phyloP scores from a whole-genome alignment of 37 sponge, comb jelly and placozoan species.

The Petrosia ficiformis region DNA sequence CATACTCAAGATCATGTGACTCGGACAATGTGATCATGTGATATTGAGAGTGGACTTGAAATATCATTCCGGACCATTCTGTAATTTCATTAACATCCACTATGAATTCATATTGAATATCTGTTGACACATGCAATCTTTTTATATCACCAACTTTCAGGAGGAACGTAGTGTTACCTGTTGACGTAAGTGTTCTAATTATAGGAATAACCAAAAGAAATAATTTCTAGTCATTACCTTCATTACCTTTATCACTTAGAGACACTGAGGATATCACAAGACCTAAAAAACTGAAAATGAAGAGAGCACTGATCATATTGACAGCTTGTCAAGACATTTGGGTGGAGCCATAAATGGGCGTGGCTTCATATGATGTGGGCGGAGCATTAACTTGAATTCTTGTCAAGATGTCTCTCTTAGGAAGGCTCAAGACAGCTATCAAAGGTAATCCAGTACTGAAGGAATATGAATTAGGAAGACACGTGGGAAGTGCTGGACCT shows the following conservation, averaged over 20 bases:
- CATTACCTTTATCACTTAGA: too few species aligned
- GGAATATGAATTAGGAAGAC: conserved; percentile 73
- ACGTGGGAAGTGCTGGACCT: conserved; percentile 82
- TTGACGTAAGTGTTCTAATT: too few species aligned
- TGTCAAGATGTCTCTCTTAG: conserved; percentile 72
- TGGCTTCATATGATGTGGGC: neutral
- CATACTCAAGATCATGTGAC: neutral
- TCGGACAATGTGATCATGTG: neutral
- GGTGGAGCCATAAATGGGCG: neutral
- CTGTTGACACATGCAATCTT: too few species aligned
- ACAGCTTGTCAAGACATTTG: neutral
- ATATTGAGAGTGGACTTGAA: conserved; percentile 22
- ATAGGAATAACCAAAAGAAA: too few species aligned
- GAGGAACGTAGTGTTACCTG: too few species aligned
- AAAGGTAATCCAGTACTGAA: conserved; percentile 77
- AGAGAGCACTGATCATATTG: neutral
- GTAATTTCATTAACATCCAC: too few species aligned
- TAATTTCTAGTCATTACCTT: too few species aligned
- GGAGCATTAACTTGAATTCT: neutral
- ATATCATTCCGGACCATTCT: conserved; percentile 1
- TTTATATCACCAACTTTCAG: too few species aligned
- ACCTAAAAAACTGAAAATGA: too few species aligned
- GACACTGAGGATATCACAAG: too few species aligned
- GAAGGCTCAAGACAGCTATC: conserved; percentile 66
- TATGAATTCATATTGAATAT: too few species aligned